These are phyloP conservation scores for Antheraea mylitta DNA, from an alignment of 1,140 invertebrate species.

Conservation along the genomic window DNA sequence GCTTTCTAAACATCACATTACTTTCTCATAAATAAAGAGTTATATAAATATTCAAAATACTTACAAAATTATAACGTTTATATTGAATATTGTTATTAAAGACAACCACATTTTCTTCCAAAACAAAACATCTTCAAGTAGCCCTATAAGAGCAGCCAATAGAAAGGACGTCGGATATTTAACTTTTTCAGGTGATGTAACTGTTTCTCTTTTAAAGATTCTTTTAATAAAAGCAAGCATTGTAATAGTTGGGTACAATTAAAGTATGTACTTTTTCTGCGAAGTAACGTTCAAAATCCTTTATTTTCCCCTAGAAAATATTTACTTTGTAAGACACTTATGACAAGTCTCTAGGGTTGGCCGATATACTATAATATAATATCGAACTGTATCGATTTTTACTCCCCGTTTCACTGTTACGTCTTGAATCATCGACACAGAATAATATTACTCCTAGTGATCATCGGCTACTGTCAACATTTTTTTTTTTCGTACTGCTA, in stretches of 20 bases:
- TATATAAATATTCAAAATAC: constrained; percentile 26
- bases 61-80: constrained; percentile 61
- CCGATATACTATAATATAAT: too few relatives aligned
- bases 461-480: too few relatives aligned
- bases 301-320: background rate
- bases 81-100: constrained; percentile 51
- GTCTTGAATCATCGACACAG: too few relatives aligned
- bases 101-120: constrained; percentile 69
- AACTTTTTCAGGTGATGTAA: constrained; percentile 25
- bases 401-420: too few relatives aligned
- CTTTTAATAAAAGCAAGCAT: constrained; percentile 36
- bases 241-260: background rate
- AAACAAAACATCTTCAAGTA: constrained; percentile 64
- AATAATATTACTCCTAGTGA: too few relatives aligned
- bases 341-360: too few relatives aligned
- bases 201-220: constrained; percentile 35
- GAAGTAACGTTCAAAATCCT: background rate
- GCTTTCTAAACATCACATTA: background rate
- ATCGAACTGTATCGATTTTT: too few relatives aligned
- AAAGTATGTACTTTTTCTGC: background rate
- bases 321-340: too few relatives aligned
- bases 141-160: constrained; percentile 36
- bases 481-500: too few relatives aligned
- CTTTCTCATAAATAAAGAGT: too few relatives aligned
- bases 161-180: constrained; percentile 33